Percentiles rank a stretch among this genome's conserved stretches.
Conservation (phyloP, 2,113 vertebrate genomes). For the Ctenomys sociabilis region DNA sequence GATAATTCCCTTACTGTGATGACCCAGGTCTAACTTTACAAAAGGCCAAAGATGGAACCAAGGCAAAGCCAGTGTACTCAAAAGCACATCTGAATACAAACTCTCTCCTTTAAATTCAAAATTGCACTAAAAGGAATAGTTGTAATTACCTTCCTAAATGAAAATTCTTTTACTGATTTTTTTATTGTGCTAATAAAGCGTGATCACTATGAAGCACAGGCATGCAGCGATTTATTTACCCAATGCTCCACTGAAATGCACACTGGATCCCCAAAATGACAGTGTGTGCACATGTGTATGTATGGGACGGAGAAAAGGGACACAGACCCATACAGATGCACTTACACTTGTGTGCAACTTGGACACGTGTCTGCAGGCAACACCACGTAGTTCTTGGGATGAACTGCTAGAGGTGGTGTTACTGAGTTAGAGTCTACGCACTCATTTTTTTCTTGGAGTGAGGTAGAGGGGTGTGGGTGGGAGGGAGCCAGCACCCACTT, state of each 20-base stretch:
- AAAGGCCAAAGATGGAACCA: neutral
- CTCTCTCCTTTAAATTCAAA: neutral
- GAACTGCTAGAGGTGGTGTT: neutral
- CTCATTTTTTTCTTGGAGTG: neutral
- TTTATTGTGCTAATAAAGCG: neutral
- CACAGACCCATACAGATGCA: neutral
- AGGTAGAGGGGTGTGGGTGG: too few relatives aligned
- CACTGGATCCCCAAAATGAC: neutral
- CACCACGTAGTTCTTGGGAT: neutral
- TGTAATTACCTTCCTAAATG: neutral
- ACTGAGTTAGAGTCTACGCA: neutral
- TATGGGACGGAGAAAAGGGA: neutral
- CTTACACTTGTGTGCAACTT: neutral
- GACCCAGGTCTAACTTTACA: neutral
- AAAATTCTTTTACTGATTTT: neutral
- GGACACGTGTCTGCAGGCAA: neutral
- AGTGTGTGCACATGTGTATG: neutral
- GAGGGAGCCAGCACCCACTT: neutral
- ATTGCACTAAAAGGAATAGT: neutral
- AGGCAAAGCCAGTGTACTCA: neutral
- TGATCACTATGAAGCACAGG: neutral
- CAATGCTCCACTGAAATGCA: neutral
- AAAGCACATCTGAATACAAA: neutral
- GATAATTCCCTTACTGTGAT: too few relatives aligned
- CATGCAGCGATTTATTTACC: neutral